A percentile compares a stretch with the other conserved stretches of the same genome.
These are phyloP conservation scores for Spialia ferax DNA, from an alignment of 2,888 invertebrate genomes.

Conservation along the genomic window DNA sequence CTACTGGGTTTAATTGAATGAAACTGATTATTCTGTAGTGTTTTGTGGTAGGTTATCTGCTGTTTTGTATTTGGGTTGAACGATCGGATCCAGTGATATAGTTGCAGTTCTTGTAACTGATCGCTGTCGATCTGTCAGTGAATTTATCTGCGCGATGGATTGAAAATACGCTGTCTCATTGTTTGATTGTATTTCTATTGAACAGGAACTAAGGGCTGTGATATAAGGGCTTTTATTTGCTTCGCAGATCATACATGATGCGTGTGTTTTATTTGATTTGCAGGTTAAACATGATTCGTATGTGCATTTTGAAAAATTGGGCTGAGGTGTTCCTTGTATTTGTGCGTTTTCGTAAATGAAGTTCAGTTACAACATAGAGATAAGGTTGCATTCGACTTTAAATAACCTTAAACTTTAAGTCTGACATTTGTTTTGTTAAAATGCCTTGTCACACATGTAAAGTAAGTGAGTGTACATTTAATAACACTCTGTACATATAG, in stretches of 20 bases:
- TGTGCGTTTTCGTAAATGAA: too few relatives aligned
- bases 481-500: too few relatives aligned
- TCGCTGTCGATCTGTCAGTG: conserved; percentile 45
- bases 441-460: too few relatives aligned
- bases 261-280: too few relatives aligned
- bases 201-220: conserved; percentile 15
- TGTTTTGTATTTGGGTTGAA: conserved; percentile 56
- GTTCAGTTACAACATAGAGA: too few relatives aligned
- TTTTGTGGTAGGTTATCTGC: conserved; percentile 48
- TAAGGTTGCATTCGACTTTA: too few relatives aligned
- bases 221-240: not conserved
- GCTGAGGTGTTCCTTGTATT: too few relatives aligned
- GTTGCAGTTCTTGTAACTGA: conserved; percentile 46
- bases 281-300: too few relatives aligned
- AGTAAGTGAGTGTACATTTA: too few relatives aligned
- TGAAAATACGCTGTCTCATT: conserved; percentile 35
- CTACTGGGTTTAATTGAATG: conserved; percentile 50
- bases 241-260: not conserved
- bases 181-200: conserved; percentile 18
- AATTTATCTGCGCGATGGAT: conserved; percentile 32
- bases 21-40: conserved; percentile 46
- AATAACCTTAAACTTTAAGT: too few relatives aligned
- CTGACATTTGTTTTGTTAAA: too few relatives aligned
- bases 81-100: conserved; percentile 48
- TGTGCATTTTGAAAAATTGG: too few relatives aligned